Conservation (phyloP, 1,140 invertebrate genomes). For the Drosophila bifasciata region DNA sequence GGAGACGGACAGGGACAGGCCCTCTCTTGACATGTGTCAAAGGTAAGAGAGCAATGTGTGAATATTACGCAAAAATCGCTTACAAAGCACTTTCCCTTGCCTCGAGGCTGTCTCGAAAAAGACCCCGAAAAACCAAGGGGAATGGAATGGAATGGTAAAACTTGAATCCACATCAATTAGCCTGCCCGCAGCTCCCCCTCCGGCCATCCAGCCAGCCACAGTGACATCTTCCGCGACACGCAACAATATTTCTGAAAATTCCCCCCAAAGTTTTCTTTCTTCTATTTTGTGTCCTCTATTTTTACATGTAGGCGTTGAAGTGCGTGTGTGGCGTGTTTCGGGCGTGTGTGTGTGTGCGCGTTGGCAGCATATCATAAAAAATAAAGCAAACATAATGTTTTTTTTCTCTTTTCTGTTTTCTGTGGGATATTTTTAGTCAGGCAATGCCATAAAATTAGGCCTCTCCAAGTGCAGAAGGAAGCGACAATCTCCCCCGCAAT, state of each 20-base stretch:
- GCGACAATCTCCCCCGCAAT: not conserved
- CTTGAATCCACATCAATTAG: constrained; percentile 71
- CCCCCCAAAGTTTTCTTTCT: constrained; percentile 8
- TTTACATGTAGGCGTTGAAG: constrained; percentile 60
- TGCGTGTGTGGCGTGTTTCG: constrained; percentile 7
- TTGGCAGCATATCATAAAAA: constrained; percentile 49
- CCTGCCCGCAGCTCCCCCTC: constrained; percentile 41
- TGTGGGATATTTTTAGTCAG: constrained; percentile 43
- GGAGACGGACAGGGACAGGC: constrained; percentile 6
- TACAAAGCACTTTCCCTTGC: constrained; percentile 22
- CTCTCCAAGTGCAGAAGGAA: constrained; percentile 55
- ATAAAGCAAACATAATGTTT: constrained; percentile 32
- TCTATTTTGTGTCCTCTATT: constrained; percentile 54
- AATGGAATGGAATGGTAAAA: constrained; percentile 4
- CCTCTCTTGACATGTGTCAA: constrained; percentile 71
- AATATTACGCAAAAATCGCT: constrained; percentile 63
- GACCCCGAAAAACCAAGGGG: not conserved
- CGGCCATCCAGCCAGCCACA: not conserved
- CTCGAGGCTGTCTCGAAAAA: not conserved
- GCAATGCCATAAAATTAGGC: constrained; percentile 57
- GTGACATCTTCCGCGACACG: constrained; percentile 54
- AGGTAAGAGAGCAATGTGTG: constrained; percentile 66
- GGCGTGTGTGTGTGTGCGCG: constrained; percentile 28
- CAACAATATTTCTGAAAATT: constrained; percentile 45
- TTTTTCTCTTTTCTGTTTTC: constrained; percentile 6